These are phyloP conservation scores for Ceryle rudis DNA, from an alignment of 2,797 vertebrate genomes.

Conservation along the genomic window DNA sequence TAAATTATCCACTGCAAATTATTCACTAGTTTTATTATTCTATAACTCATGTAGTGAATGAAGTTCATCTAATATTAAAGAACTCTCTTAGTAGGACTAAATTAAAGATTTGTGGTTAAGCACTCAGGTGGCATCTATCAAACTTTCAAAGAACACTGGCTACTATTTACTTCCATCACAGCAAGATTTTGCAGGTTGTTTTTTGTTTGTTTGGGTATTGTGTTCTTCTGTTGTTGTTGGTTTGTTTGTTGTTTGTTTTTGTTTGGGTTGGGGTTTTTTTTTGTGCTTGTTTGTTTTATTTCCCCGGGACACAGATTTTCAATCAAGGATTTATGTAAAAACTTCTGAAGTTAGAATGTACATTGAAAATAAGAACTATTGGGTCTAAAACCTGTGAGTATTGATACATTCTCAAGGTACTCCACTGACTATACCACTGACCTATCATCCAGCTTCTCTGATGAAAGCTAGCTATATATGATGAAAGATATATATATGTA, in stretches of 20 bases:
- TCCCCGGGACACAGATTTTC: background rate
- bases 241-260: no score
- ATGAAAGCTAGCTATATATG: background rate
- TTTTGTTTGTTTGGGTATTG: background rate
- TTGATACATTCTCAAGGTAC: background rate
- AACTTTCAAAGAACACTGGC: background rate
- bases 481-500: background rate
- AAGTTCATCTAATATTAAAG: slow-evolving; percentile 43
- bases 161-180: background rate
- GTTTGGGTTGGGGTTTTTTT: no score
- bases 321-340: background rate
- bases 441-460: background rate
- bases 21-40: slow-evolving; percentile 41
- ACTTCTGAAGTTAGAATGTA: background rate
- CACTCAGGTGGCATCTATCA: background rate
- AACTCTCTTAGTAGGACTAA: slow-evolving; percentile 18
- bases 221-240: no score
- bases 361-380: background rate
- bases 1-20: slow-evolving; percentile 29
- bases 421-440: background rate
- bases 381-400: background rate
- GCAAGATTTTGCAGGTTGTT: background rate
- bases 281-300: background rate
- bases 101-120: slow-evolving; percentile 19
- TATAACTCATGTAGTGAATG: slow-evolving; percentile 8